phyloP scores from a whole-genome alignment of 2,113 vertebrate species.

The Sula dactylatra region DNA sequence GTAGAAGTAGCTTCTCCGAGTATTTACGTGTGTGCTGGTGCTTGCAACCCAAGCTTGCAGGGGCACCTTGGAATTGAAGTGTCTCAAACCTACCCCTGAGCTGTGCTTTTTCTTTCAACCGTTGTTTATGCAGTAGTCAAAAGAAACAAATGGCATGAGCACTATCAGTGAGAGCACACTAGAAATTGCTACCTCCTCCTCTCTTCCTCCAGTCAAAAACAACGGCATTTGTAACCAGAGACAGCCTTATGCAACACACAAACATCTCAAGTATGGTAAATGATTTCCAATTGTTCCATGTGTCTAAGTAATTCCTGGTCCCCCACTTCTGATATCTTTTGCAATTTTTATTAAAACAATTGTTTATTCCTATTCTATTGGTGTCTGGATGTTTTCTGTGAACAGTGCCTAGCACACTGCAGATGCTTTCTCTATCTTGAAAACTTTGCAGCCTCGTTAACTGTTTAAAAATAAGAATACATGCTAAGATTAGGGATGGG shows the following conservation, averaged over 20 bases:
- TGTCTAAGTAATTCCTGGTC: constrained; percentile 39
- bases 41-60: neutral
- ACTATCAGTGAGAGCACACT: neutral
- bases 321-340: constrained; percentile 5
- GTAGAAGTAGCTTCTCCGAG: neutral
- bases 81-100: neutral
- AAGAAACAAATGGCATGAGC: neutral
- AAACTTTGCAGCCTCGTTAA: neutral
- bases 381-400: neutral
- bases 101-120: neutral
- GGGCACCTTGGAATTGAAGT: neutral
- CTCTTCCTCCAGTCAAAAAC: constrained; percentile 42
- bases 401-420: neutral
- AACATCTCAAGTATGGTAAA: constrained; percentile 41
- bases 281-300: constrained; percentile 32
- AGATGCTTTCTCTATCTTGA: neutral
- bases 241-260: constrained; percentile 41
- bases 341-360: constrained; percentile 24
- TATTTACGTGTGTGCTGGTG: neutral
- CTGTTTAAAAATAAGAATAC: neutral
- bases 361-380: neutral
- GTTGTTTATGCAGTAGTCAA: neutral
- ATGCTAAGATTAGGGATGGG: neutral
- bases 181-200: constrained; percentile 17
- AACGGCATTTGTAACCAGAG: constrained; percentile 58